These are phyloP conservation scores for Lochmaea crataegi DNA, from an alignment of 2,888 invertebrate genomes.

Conservation along the genomic window DNA sequence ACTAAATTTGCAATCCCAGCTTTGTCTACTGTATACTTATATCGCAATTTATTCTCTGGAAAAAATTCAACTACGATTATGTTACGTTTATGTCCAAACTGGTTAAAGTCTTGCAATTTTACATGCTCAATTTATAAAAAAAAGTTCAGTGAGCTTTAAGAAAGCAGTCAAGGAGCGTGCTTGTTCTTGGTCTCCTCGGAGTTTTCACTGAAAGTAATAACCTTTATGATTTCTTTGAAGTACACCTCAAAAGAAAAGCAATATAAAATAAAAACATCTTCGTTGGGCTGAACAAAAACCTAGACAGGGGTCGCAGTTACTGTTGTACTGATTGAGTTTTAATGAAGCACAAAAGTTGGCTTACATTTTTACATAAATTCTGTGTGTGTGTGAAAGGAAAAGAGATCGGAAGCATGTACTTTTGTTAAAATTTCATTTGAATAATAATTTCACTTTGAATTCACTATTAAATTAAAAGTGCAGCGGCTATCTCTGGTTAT, in stretches of 20 bases:
- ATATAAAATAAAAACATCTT: constrained; percentile 27
- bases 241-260: constrained; percentile 20
- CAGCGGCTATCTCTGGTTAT: too few relatives aligned
- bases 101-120: constrained; percentile 10
- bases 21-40: too few relatives aligned
- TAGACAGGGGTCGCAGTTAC: constrained; percentile 2
- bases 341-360: constrained; percentile 30
- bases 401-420: too few relatives aligned
- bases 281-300: background rate
- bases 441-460: too few relatives aligned
- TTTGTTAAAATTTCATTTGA: too few relatives aligned
- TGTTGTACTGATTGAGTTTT: constrained; percentile 35
- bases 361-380: too few relatives aligned
- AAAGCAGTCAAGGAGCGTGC: background rate
- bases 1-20: too few relatives aligned
- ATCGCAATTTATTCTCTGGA: too few relatives aligned
- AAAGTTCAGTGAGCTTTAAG: constrained; percentile 22
- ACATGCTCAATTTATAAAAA: constrained; percentile 16
- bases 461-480: too few relatives aligned
- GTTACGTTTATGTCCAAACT: background rate
- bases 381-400: too few relatives aligned
- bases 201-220: constrained; percentile 31
- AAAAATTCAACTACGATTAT: background rate
- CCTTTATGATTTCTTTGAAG: constrained; percentile 41
- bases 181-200: constrained; percentile 13